Conservation (phyloP, 2,888 invertebrate species). For the Nasonia oneida region DNA sequence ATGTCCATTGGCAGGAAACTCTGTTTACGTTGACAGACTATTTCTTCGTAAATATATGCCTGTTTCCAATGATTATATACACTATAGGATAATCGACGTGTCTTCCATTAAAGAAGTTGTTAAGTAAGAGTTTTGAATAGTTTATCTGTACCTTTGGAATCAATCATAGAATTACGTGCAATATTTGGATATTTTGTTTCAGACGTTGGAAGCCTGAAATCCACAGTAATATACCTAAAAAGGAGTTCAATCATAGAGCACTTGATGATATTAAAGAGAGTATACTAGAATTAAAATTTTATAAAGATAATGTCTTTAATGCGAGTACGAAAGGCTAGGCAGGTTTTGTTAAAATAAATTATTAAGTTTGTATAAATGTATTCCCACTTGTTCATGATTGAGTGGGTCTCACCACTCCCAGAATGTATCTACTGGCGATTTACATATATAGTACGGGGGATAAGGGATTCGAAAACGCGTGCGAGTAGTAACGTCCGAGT, state of each 20-base stretch:
- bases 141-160: not conserved
- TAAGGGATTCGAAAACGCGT: no score
- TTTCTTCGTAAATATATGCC: slow-evolving; percentile 94
- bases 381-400: not conserved
- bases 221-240: slow-evolving; percentile 82
- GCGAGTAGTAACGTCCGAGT: not conserved
- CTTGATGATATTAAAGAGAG: slow-evolving; percentile 93
- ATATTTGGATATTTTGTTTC: slow-evolving; percentile 64
- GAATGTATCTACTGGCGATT: not conserved
- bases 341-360: not conserved
- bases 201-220: slow-evolving; percentile 88
- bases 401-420: not conserved
- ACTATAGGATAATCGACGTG: slow-evolving; percentile 96
- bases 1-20: slow-evolving; percentile 93
- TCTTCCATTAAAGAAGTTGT: slow-evolving; percentile 92
- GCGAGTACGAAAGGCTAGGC: not conserved
- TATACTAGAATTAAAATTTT: slow-evolving; percentile 90
- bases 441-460: no score
- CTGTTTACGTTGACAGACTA: slow-evolving; percentile 90
- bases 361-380: not conserved
- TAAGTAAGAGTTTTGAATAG: slow-evolving; percentile 69
- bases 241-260: slow-evolving; percentile 85
- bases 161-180: not conserved
- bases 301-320: slow-evolving; percentile 79
- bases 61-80: slow-evolving; percentile 86